Percentiles rank a stretch among this genome's conserved stretches.
phyloP scores from a whole-genome alignment of 2,113 vertebrate species.

The Toxotes jaculatrix region DNA sequence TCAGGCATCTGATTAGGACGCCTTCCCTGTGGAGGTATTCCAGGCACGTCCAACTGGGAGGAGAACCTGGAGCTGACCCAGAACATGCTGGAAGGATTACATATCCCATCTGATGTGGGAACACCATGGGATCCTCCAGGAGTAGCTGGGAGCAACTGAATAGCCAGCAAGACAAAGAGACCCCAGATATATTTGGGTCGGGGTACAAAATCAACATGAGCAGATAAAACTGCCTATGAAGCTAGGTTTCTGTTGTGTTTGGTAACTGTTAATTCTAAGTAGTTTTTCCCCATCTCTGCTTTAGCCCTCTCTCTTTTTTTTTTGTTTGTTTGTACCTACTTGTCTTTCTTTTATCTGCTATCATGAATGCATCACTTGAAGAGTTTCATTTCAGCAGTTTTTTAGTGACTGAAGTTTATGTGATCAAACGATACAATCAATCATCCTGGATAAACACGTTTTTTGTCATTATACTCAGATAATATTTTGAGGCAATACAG shows the following conservation, averaged over 20 bases:
- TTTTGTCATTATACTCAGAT: slow-evolving; percentile 15
- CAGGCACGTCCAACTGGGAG: background rate
- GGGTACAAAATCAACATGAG: background rate
- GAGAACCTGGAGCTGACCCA: slow-evolving; percentile 14
- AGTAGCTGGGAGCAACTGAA: background rate
- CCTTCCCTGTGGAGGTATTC: slow-evolving; percentile 17
- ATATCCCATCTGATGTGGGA: slow-evolving; percentile 22
- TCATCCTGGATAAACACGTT: background rate
- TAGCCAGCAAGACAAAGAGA: slow-evolving; percentile 18
- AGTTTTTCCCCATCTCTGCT: background rate
- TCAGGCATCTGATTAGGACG: slow-evolving; percentile 1
- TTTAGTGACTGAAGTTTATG: background rate
- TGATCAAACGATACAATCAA: slow-evolving; percentile 15
- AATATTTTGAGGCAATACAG: slow-evolving; percentile 28
- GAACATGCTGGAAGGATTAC: slow-evolving; percentile 31
- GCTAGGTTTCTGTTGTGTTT: background rate
- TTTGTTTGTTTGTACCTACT: no score
- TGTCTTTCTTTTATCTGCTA: background rate
- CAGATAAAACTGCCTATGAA: background rate
- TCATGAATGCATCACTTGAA: background rate
- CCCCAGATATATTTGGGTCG: background rate
- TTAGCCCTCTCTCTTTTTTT: background rate
- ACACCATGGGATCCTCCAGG: background rate
- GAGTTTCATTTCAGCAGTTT: background rate
- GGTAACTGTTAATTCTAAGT: background rate